Base-by-base conservation (phyloP, 2,888 invertebrate genomes). In the Cryptophagus acutangulus region DNA sequence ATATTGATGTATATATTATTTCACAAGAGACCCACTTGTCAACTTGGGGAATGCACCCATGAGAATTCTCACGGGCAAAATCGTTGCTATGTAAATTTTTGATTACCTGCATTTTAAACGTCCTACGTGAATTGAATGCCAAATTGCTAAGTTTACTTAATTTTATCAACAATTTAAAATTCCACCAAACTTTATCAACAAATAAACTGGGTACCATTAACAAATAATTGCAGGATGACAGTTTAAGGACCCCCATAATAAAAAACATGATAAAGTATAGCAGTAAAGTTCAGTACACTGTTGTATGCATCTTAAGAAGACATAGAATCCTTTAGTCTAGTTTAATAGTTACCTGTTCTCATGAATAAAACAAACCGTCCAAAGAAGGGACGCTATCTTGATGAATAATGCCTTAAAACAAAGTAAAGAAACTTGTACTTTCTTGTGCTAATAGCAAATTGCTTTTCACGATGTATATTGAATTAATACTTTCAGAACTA, bases 1-100 rank as follows among this genome's bases (percentile, higher is more conserved):
- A 55, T 52, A 55, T 52, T 55, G 54, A 57, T 54, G 53, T 55
- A 53, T 52, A 50, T 55, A 53, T 55, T 51, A 56, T 54, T 53
- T 53, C 57, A 50, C 57, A 51, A 40, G 55, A 54, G 55, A 54
- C 54, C 49, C 52, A 57, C 57, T 57, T 52, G 52, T 57, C 55
- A 57, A 53, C 48, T 52, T 50, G 46, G 48, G 43, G 47, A 49
- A 48, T 50, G 45, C 49, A 49, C 54, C 49, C 53, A 29, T 35
- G 48, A 48, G 52, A 51, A 31, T 39, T 42, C 43, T 42, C 36
- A 49, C 43, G 48, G 36, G 38, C 47, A 43, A 45, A 54, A 49
- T 49, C 51, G 47, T 43, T 3, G 14, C 45, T 40, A 49, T 49
- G 45, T 50, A 46, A 47, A 52, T 51, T 55, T 55, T 55, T 53